phyloP scores from a whole-genome alignment of 1,140 invertebrate genomes.

The Platorchestia sp. region DNA sequence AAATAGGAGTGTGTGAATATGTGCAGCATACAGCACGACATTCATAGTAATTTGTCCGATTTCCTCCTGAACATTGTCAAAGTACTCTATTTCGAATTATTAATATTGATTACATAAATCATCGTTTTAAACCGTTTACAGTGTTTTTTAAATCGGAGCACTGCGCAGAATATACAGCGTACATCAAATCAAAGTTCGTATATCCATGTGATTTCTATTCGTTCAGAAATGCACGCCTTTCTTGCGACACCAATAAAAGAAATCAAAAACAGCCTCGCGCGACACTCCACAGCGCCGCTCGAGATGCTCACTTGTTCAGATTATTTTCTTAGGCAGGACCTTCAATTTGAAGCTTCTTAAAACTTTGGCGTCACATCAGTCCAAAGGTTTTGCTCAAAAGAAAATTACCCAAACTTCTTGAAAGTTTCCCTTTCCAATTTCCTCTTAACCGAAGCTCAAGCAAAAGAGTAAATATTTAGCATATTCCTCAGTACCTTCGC shows the following conservation, averaged over 20 bases:
- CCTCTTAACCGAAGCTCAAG: conserved; percentile 47
- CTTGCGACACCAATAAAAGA: background rate
- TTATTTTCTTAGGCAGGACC: conserved; percentile 16
- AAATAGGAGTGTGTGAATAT: background rate
- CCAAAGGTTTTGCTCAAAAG: conserved; percentile 38
- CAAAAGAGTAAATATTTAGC: conserved; percentile 53
- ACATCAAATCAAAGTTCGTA: too few species aligned
- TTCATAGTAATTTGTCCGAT: background rate
- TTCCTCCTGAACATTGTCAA: background rate
- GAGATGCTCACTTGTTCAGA: background rate
- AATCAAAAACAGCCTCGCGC: background rate
- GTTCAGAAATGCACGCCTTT: background rate
- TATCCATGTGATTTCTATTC: background rate
- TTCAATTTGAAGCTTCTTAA: conserved; percentile 43
- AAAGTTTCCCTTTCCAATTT: conserved; percentile 50
- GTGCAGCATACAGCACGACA: background rate
- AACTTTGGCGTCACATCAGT: conserved; percentile 9
- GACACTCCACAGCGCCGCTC: background rate
- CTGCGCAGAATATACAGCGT: too few species aligned
- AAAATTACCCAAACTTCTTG: conserved; percentile 31
- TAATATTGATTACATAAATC: too few species aligned
- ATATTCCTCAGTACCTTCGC: conserved; percentile 54
- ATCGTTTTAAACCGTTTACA: too few species aligned
- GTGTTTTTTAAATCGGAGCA: too few species aligned
- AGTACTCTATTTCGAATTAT: background rate